Conservation (phyloP, 1,140 invertebrate species). For the Drosophila orosa region DNA sequence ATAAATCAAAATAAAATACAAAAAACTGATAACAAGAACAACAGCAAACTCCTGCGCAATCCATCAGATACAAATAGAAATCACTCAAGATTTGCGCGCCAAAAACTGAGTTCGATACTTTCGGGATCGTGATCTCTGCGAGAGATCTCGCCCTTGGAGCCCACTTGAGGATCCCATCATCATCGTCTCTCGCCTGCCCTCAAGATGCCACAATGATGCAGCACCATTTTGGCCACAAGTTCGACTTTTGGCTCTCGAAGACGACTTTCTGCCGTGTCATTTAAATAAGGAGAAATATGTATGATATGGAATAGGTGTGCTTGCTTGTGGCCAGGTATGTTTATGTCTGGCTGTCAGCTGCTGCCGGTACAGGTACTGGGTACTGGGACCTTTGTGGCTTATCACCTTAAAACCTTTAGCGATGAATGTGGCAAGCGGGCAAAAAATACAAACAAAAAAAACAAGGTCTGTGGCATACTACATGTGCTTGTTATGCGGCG, state of each 20-base stretch:
- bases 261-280: slow-evolving; percentile 43
- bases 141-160: slow-evolving; percentile 43
- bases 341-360: slow-evolving; percentile 52
- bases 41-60: slow-evolving; percentile 10
- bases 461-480: slow-evolving; percentile 42
- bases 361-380: slow-evolving; percentile 30
- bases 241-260: slow-evolving; percentile 37
- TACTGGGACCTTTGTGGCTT: slow-evolving; percentile 45
- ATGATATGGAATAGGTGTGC: slow-evolving; percentile 8
- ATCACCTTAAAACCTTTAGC: slow-evolving; percentile 53
- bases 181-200: slow-evolving; percentile 16
- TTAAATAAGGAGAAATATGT: slow-evolving; percentile 46
- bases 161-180: slow-evolving; percentile 31
- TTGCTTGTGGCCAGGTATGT: slow-evolving; percentile 25
- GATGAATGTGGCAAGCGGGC: slow-evolving; percentile 39
- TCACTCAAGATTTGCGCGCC: slow-evolving; percentile 55
- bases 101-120: slow-evolving; percentile 45
- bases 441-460: slow-evolving; percentile 15
- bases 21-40: background rate
- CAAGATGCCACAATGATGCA: slow-evolving; percentile 44
- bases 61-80: slow-evolving; percentile 33
- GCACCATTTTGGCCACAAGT: slow-evolving; percentile 42
- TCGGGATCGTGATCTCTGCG: slow-evolving; percentile 33
- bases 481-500: slow-evolving; percentile 43
- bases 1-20: slow-evolving; percentile 17